Conservation (phyloP, 1,140 invertebrate genomes). For the Drosophila pachea region DNA sequence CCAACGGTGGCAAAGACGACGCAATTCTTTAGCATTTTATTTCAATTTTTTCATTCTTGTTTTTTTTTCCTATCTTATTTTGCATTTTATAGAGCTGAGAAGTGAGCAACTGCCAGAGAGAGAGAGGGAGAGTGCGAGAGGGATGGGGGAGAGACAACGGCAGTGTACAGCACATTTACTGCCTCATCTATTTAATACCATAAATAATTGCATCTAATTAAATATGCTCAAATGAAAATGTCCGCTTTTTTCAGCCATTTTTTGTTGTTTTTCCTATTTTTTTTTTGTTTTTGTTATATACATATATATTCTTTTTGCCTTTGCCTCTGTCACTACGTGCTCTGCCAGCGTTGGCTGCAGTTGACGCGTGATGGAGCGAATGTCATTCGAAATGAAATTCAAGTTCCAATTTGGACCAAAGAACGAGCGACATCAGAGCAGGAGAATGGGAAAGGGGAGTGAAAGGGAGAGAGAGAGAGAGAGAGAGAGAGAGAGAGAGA, state of each 20-base stretch:
- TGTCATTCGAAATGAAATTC: slow-evolving; percentile 79
- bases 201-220: slow-evolving; percentile 79
- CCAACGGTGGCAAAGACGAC: slow-evolving; percentile 51
- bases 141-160: slow-evolving; percentile 33
- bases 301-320: slow-evolving; percentile 21
- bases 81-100: slow-evolving; percentile 42
- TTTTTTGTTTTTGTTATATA: slow-evolving; percentile 22
- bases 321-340: slow-evolving; percentile 54
- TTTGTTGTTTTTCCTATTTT: not conserved
- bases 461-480: slow-evolving; percentile 5
- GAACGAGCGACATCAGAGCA: slow-evolving; percentile 29
- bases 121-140: slow-evolving; percentile 10
- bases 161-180: slow-evolving; percentile 77
- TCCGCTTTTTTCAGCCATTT: slow-evolving; percentile 60
- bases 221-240: slow-evolving; percentile 79
- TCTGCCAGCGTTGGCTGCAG: slow-evolving; percentile 64
- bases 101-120: slow-evolving; percentile 7
- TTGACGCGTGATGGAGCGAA: slow-evolving; percentile 79
- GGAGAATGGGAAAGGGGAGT: slow-evolving; percentile 22
- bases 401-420: slow-evolving; percentile 74
- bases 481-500: slow-evolving; percentile 1
- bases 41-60: slow-evolving; percentile 69
- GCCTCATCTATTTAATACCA: slow-evolving; percentile 79
- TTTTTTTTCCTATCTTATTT: slow-evolving; percentile 52
- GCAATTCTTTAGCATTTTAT: slow-evolving; percentile 79